Evolutionary conservation across 2,797 vertebrate genomes (phyloP).

Genomic region (Emydoidea blandingii): DNA sequence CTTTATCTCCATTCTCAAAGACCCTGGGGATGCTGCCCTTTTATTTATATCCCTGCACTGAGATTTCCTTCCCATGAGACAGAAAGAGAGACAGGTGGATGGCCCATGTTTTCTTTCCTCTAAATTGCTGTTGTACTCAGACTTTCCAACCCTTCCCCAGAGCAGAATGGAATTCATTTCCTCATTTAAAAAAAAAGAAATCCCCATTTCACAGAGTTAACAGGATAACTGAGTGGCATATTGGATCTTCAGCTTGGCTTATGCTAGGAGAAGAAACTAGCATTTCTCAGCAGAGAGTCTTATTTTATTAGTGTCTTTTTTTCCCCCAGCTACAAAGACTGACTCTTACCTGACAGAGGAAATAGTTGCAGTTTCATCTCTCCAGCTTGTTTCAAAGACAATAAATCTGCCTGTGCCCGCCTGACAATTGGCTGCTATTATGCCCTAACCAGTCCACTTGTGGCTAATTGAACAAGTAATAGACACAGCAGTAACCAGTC

Average conservation of each 20-base stretch:
- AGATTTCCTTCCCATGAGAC: not conserved
- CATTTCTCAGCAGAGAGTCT: not conserved
- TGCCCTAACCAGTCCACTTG: not conserved
- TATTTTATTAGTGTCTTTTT: not conserved
- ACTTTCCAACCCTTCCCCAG: conserved; percentile 22
- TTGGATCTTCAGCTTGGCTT: not conserved
- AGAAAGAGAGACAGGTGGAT: not conserved
- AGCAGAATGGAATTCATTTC: conserved; percentile 19
- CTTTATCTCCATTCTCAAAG: not conserved
- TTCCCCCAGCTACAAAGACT: not conserved
- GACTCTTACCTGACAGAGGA: not conserved
- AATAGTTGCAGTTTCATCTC: not conserved
- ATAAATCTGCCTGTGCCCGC: not conserved
- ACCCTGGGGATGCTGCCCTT: not conserved
- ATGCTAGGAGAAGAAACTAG: not conserved
- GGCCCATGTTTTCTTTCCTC: not conserved
- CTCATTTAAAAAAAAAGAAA: not conserved
- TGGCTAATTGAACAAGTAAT: not conserved
- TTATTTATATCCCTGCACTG: not conserved
- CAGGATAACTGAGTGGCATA: not conserved
- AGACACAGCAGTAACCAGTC: not conserved
- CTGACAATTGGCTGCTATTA: not conserved
- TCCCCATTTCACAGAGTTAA: not conserved
- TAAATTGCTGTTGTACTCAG: not conserved
- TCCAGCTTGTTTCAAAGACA: not conserved